These are phyloP conservation scores for Leucophenga maculata DNA, from an alignment of 2,888 invertebrate species.

Conservation along the genomic window DNA sequence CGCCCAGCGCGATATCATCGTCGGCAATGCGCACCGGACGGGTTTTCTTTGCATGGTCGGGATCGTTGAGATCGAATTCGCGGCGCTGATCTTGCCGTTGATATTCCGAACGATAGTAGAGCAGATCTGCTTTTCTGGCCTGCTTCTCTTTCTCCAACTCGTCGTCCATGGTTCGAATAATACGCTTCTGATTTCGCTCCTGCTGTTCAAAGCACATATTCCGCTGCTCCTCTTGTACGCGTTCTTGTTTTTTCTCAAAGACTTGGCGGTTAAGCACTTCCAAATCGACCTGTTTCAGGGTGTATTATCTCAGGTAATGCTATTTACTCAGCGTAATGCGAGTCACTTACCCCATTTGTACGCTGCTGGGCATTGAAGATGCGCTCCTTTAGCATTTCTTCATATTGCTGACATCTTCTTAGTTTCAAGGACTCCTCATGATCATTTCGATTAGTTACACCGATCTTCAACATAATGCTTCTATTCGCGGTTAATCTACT, in stretches of 20 bases:
- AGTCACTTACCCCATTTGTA: constrained; percentile 82
- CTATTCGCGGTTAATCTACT: too few relatives aligned
- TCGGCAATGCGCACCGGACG: constrained; percentile 80
- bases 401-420: constrained; percentile 81
- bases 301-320: too few relatives aligned
- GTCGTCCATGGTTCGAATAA: constrained; percentile 77
- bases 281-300: constrained; percentile 79
- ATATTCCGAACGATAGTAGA: constrained; percentile 81
- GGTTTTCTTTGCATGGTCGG: constrained; percentile 81
- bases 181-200: constrained; percentile 57
- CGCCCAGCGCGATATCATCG: constrained; percentile 83
- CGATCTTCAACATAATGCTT: constrained; percentile 76
- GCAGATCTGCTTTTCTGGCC: constrained; percentile 80
- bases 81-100: constrained; percentile 85
- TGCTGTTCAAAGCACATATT: constrained; percentile 65
- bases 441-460: constrained; percentile 81
- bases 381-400: constrained; percentile 83
- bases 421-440: constrained; percentile 87
- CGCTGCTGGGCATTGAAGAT: constrained; percentile 89
- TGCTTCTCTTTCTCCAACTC: constrained; percentile 76
- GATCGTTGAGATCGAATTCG: constrained; percentile 92
- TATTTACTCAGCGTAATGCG: constrained; percentile 74
- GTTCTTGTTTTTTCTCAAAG: constrained; percentile 81
- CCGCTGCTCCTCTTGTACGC: constrained; percentile 75
- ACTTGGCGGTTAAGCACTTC: constrained; percentile 85